phyloP scores from a whole-genome alignment of 2,888 invertebrate species.

The Conistra vaccinii region DNA sequence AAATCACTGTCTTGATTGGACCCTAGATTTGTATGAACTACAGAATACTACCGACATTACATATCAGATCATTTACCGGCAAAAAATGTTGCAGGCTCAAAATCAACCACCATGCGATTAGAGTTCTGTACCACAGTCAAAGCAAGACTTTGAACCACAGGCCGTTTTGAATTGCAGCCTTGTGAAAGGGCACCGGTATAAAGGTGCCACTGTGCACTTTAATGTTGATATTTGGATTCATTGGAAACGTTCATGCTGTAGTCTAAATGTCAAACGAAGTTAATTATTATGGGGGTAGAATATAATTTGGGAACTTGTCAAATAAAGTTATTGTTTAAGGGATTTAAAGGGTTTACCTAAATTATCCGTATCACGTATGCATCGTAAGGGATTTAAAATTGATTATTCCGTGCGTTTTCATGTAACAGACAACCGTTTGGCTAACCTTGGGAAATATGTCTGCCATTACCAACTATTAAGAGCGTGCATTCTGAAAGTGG shows the following conservation, averaged over 20 bases:
- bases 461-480: not conserved
- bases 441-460: not conserved
- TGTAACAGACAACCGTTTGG: not conserved
- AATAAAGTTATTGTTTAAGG: conserved; percentile 7
- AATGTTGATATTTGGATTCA: not conserved
- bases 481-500: too few species aligned
- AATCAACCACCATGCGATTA: not conserved
- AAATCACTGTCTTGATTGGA: not conserved
- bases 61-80: not conserved
- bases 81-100: not conserved
- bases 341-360: conserved; percentile 16
- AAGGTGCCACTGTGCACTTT: conserved; percentile 8
- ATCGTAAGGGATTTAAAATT: conserved; percentile 19
- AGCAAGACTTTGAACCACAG: conserved; percentile 7
- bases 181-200: not conserved
- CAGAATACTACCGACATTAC: not conserved
- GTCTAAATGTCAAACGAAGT: not conserved
- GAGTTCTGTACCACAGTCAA: conserved; percentile 9
- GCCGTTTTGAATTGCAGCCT: conserved; percentile 11
- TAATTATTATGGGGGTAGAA: not conserved
- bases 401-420: not conserved
- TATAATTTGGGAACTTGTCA: not conserved
- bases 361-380: not conserved
- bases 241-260: not conserved
- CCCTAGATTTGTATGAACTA: not conserved